These are phyloP conservation scores for Meandrusa payeni DNA, from an alignment of 2,888 invertebrate species.

Conservation along the genomic window DNA sequence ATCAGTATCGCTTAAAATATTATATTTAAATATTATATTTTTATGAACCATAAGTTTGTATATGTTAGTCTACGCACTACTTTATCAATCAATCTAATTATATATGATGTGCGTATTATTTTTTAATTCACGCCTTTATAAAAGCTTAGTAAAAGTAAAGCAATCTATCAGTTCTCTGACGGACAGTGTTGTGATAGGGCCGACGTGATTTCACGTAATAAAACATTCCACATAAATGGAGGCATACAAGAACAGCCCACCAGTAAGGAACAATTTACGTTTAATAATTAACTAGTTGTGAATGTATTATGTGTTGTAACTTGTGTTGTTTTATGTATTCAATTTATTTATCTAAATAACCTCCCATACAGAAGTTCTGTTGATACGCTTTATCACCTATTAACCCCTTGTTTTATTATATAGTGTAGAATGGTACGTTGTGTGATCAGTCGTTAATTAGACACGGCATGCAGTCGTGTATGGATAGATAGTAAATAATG, in stretches of 20 bases:
- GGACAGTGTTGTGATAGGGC: conserved; percentile 14
- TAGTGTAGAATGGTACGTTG: not conserved
- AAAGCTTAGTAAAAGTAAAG: conserved; percentile 22
- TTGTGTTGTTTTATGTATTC: conserved; percentile 9
- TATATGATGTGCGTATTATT: conserved; percentile 2
- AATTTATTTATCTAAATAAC: conserved; percentile 14
- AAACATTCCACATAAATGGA: conserved; percentile 21
- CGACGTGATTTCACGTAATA: not conserved
- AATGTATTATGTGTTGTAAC: conserved; percentile 9
- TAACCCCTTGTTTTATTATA: conserved; percentile 18
- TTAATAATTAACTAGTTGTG: not conserved
- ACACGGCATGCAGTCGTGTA: not conserved
- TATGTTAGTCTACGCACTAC: not conserved
- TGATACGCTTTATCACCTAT: conserved; percentile 19
- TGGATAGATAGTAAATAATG: not conserved
- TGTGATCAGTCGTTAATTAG: conserved; percentile 1
- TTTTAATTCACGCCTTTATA: conserved; percentile 11
- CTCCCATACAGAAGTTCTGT: conserved; percentile 13
- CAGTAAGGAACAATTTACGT: conserved; percentile 18
- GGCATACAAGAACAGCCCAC: conserved; percentile 23
- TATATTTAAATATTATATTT: too few relatives aligned
- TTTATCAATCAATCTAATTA: too few relatives aligned
- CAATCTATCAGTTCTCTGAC: conserved; percentile 13
- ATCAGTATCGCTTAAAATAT: too few relatives aligned
- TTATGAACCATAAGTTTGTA: too few relatives aligned